A percentile compares a stretch with the other conserved stretches of the same genome.
phyloP scores from a whole-genome alignment of 2,888 invertebrate species.

The Mellilla xanthometata region DNA sequence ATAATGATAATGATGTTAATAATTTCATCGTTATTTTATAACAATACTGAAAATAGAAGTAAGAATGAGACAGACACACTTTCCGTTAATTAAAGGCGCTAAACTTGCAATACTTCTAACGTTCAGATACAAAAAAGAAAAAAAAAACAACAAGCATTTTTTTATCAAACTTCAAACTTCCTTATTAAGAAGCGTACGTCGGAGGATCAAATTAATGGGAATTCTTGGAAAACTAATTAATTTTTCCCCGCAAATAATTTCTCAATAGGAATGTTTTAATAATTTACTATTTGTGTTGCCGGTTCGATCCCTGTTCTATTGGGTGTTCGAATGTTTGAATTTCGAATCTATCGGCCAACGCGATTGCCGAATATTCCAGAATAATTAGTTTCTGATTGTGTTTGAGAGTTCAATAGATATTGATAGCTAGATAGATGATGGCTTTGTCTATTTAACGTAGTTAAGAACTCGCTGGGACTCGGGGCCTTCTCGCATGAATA shows the following conservation, averaged over 20 bases:
- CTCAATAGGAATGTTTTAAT: constrained; percentile 48
- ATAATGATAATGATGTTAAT: too few relatives aligned
- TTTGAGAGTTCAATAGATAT: background rate
- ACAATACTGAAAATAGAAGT: too few relatives aligned
- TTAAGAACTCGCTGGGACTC: too few relatives aligned
- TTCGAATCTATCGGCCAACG: constrained; percentile 8
- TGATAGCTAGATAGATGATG: too few relatives aligned
- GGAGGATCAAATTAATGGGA: constrained; percentile 40
- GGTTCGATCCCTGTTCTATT: constrained; percentile 25
- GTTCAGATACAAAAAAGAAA: too few relatives aligned
- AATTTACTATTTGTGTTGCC: constrained; percentile 49
- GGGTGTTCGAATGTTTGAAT: constrained; percentile 23
- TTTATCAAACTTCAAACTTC: constrained; percentile 7
- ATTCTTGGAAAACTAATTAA: constrained; percentile 58
- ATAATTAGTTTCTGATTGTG: constrained; percentile 16
- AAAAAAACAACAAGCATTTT: too few relatives aligned
- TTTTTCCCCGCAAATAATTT: constrained; percentile 56
- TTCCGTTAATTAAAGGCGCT: too few relatives aligned
- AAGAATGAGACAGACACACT: too few relatives aligned
- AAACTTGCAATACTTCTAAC: too few relatives aligned
- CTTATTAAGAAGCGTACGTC: constrained; percentile 12
- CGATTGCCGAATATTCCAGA: constrained; percentile 12
- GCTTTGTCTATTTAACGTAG: too few relatives aligned
- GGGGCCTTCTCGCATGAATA: too few relatives aligned
- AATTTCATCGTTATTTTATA: too few relatives aligned